Evolutionary conservation across 2,888 invertebrate species (phyloP).

Genomic region (Trimorus sp.): DNA sequence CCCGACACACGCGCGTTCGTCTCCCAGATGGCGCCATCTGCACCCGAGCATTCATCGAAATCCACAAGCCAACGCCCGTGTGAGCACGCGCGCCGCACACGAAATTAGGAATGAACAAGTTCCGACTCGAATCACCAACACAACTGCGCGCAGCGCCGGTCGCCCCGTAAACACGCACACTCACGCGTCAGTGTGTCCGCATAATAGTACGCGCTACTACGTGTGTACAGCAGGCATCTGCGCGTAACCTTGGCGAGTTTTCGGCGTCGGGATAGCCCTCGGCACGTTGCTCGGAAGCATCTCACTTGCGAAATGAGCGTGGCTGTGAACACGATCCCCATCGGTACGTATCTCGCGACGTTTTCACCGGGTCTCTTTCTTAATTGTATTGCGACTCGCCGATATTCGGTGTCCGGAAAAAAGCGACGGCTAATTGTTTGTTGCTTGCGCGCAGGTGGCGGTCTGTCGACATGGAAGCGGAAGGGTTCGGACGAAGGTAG

Average conservation of each 20-base stretch:
- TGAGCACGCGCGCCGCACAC: too few species aligned
- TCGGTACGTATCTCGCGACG: conserved; percentile 22
- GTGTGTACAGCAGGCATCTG: conserved; percentile 17
- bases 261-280: conserved; percentile 2
- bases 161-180: too few species aligned
- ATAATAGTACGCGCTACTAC: conserved; percentile 34
- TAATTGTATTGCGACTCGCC: not conserved
- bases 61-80: too few species aligned
- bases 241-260: conserved; percentile 33
- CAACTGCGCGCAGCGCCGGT: too few species aligned
- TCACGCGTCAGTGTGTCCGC: too few species aligned
- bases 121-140: too few species aligned
- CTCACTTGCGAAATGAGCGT: conserved; percentile 22
- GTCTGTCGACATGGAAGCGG: conserved; percentile 56
- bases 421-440: not conserved
- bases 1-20: too few species aligned
- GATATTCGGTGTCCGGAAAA: too few species aligned
- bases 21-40: too few species aligned
- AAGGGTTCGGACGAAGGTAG: conserved; percentile 63
- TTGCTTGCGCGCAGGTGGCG: conserved; percentile 42
- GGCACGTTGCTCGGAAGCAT: not conserved
- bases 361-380: not conserved
- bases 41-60: too few species aligned
- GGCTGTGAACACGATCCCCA: not conserved
- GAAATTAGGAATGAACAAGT: too few species aligned